Evolutionary conservation across 2,113 vertebrate genomes (phyloP).

Genomic region (Colistium nudipinnis): DNA sequence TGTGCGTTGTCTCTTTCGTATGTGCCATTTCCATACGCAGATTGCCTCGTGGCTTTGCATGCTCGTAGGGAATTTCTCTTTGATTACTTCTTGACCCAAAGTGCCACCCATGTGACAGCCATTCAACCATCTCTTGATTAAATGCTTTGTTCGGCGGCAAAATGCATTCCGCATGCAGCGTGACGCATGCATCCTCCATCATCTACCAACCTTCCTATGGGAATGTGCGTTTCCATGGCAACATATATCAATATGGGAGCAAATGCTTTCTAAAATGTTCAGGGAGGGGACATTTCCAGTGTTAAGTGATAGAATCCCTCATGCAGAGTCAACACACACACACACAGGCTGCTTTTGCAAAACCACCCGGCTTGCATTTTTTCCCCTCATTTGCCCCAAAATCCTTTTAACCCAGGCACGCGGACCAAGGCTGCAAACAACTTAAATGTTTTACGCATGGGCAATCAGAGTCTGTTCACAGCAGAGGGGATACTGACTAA

Average conservation of each 20-base stretch:
- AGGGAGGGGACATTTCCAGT: slow-evolving; percentile 6
- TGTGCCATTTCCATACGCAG: slow-evolving; percentile 13
- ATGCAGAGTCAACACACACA: neutral
- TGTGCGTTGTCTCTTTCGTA: neutral
- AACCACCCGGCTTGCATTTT: slow-evolving; percentile 43
- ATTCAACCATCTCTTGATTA: slow-evolving; percentile 46
- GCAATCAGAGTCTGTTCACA: slow-evolving; percentile 15
- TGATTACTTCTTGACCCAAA: slow-evolving; percentile 26
- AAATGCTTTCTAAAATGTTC: slow-evolving; percentile 12
- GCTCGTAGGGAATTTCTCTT: slow-evolving; percentile 20
- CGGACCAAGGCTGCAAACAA: slow-evolving; percentile 37
- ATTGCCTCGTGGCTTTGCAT: slow-evolving; percentile 30
- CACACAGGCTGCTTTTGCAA: slow-evolving; percentile 21
- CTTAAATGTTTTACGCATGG: slow-evolving; percentile 49
- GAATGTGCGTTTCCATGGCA: slow-evolving; percentile 67
- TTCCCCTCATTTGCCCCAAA: slow-evolving; percentile 36
- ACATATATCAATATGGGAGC: slow-evolving; percentile 37
- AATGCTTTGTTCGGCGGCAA: slow-evolving; percentile 38
- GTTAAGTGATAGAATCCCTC: slow-evolving; percentile 1
- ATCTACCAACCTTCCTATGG: slow-evolving; percentile 17
- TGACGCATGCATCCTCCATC: slow-evolving; percentile 34
- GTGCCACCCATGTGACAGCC: slow-evolving; percentile 27
- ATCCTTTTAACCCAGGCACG: slow-evolving; percentile 53
- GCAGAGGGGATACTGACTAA: slow-evolving; percentile 8
- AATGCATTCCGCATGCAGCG: slow-evolving; percentile 31